These are phyloP conservation scores for Nysson spinosus DNA, from an alignment of 2,888 invertebrate genomes.

Conservation along the genomic window DNA sequence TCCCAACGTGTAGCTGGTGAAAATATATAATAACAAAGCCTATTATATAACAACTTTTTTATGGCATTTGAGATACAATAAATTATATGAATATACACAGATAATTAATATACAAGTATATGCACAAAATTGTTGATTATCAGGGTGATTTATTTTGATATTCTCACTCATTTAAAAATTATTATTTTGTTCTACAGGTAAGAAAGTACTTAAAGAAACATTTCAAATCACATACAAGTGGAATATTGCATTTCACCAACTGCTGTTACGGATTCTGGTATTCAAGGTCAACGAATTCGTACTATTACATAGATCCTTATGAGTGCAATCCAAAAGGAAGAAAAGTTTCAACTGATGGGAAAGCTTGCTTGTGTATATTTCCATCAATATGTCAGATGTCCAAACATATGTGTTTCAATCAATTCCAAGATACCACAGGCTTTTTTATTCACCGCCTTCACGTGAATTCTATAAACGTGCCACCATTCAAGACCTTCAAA, in stretches of 20 bases:
- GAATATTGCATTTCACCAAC: conserved; percentile 72
- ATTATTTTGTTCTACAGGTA: conserved; percentile 41
- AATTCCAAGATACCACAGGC: conserved; percentile 66
- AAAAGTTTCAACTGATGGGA: conserved; percentile 53
- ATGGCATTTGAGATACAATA: too few relatives aligned
- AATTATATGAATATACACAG: too few relatives aligned
- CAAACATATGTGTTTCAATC: conserved; percentile 67
- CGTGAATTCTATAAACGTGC: conserved; percentile 67
- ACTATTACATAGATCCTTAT: conserved; percentile 74
- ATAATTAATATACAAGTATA: too few relatives aligned
- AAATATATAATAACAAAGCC: too few relatives aligned
- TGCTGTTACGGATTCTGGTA: conserved; percentile 76
- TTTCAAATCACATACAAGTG: conserved; percentile 61
- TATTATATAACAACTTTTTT: too few relatives aligned
- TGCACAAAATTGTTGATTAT: too few relatives aligned
- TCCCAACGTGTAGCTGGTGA: too few relatives aligned
- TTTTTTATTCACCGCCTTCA: conserved; percentile 72
- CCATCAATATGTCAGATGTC: conserved; percentile 66
- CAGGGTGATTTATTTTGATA: too few relatives aligned
- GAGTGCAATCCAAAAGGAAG: conserved; percentile 63
- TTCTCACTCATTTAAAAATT: too few relatives aligned
- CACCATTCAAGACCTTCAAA: conserved; percentile 54
- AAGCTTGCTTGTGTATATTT: conserved; percentile 68
- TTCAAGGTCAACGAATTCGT: conserved; percentile 64
- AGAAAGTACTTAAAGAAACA: conserved; percentile 61